Evolutionary conservation across 1,140 invertebrate genomes (phyloP), one percentile per base, ranked within the genome.

Genomic region (Tigriopus japonicus): DNA sequence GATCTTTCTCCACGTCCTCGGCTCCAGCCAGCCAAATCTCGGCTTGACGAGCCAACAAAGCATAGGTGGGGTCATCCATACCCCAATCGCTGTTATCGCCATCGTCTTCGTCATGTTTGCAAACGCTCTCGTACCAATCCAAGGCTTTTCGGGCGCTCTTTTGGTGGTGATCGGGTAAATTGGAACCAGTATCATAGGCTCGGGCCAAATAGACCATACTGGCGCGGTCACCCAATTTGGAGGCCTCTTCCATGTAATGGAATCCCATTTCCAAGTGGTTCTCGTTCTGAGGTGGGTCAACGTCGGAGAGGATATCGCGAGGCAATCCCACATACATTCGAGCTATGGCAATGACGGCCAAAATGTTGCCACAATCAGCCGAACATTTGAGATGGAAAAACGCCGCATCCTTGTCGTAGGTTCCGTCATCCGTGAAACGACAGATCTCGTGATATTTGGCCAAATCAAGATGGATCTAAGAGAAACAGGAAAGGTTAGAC

Each of bases 361-460:
- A 77, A 52, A 77, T 62, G 24, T 74, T 70, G 1, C 76, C 76
- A 60, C 78, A 74, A 52, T 74, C 70, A 19, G 77, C 75, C 12
- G 78, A 76, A 63, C 74, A 71, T 58, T 73, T 68, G 56, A 79
- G 70, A 65, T 80, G 78, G 64, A 71, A 80, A 9, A 79, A 63
- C 12, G 75, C 77, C 17, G 76, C 71, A 21, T 74, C 70, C 66
- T 71, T 70, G 65, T 80, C 77, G 64, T 72, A 77, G 62, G 60
- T 66, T 15, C 63, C 65, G 45, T 68, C 64, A 56, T 68, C 66
- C 21, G 65, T 67, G 66, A 80, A 79, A 21, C 78, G 69, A 19
- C 77, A 76, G 1, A 76, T 60, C 67, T 79, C 77, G 65, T 80
- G 75, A 66, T 79, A 79, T 62, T 76, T 75, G 12, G 75, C 73